These are phyloP conservation scores for Bos indicus DNA, from an alignment of 2,113 vertebrate species.

Conservation along the genomic window DNA sequence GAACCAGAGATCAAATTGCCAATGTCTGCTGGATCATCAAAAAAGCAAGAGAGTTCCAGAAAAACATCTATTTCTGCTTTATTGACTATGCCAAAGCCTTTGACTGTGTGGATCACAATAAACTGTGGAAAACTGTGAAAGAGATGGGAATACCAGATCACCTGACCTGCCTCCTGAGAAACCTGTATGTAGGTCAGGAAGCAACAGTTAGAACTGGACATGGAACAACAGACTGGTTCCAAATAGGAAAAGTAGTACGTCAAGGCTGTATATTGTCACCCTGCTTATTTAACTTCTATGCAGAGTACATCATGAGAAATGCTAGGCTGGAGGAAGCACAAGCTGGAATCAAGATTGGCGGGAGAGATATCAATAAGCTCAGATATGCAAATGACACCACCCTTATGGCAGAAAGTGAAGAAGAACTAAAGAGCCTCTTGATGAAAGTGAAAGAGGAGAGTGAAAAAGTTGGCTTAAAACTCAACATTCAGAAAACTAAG, in stretches of 20 bases:
- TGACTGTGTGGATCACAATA: neutral
- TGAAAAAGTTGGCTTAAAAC: neutral
- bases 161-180: neutral
- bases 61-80: neutral
- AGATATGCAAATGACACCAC: neutral
- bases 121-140: neutral
- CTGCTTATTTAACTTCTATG: neutral
- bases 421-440: neutral
- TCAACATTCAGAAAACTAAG: neutral
- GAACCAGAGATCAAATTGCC: neutral
- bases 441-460: neutral
- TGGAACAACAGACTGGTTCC: neutral
- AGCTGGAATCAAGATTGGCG: neutral
- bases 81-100: neutral
- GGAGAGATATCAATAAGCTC: neutral
- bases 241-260: neutral
- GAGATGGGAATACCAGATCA: neutral
- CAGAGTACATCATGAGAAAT: neutral
- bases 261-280: neutral
- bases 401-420: neutral
- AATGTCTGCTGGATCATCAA: accelerated
- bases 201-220: neutral
- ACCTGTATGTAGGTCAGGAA: neutral
- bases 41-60: neutral
- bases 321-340: neutral